These are phyloP conservation scores for Porites rus DNA, from an alignment of 92 coral and sea anemone genomes.

Conservation along the genomic window DNA sequence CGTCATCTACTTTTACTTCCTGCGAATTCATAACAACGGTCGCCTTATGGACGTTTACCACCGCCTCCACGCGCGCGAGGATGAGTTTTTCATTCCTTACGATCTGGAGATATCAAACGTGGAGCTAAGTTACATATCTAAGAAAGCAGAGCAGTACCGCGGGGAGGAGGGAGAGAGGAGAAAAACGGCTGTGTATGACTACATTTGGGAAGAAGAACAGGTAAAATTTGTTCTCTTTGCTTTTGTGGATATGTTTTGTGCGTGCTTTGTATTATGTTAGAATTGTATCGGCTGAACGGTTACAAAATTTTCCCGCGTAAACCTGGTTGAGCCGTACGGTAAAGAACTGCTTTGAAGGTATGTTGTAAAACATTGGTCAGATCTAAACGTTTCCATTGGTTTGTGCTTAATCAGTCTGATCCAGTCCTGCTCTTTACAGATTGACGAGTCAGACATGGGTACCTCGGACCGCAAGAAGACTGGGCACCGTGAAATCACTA, in stretches of 20 bases:
- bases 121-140: constrained; percentile 89
- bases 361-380: no score
- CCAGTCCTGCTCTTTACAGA: constrained; percentile 47
- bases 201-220: constrained; percentile 99
- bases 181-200: constrained; percentile 95
- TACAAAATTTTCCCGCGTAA: no score
- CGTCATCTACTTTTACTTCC: constrained; percentile 94
- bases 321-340: no score
- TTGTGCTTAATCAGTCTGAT: background rate
- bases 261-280: background rate
- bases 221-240: constrained; percentile 35
- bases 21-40: constrained; percentile 95
- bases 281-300: no score
- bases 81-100: constrained; percentile 89
- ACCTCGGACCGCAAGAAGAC: constrained; percentile 74
- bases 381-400: background rate
- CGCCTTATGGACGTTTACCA: constrained; percentile 96
- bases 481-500: constrained; percentile 95
- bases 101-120: constrained; percentile 95
- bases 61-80: constrained; percentile 92
- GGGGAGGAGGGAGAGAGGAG: constrained; percentile 99
- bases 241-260: background rate
- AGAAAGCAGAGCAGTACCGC: constrained; percentile 96
- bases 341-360: no score
- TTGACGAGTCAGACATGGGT: constrained; percentile 89